phyloP scores from a whole-genome alignment of 2,888 invertebrate genomes.

The Drosophila barbarae region DNA sequence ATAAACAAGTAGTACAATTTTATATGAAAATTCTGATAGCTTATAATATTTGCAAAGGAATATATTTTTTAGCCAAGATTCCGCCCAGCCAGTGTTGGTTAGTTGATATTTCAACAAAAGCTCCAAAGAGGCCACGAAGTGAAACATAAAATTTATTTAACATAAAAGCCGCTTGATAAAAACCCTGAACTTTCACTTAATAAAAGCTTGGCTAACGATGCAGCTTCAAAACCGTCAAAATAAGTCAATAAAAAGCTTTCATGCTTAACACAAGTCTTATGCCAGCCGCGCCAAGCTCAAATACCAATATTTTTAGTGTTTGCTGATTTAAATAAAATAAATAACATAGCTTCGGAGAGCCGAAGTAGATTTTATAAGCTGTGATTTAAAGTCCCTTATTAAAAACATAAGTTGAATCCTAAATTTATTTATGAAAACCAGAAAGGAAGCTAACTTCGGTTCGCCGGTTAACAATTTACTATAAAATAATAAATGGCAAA shows the following conservation, averaged over 20 bases:
- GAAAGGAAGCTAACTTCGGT: too few species aligned
- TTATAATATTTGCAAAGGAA: neutral
- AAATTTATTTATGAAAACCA: neutral
- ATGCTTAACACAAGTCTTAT: neutral
- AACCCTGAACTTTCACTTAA: conserved; percentile 1
- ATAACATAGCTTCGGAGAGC: neutral
- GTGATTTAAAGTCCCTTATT: neutral
- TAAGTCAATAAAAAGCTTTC: conserved; percentile 5
- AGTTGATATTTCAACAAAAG: neutral
- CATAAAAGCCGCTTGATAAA: neutral
- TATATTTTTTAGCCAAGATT: neutral
- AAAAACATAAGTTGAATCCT: neutral
- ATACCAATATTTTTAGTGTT: neutral
- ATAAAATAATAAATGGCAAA: too few species aligned
- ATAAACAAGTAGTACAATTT: neutral
- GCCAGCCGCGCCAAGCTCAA: neutral
- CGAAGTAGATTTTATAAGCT: neutral
- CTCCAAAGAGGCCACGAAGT: neutral
- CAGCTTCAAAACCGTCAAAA: conserved; percentile 12
- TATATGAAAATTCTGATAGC: neutral
- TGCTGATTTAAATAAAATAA: neutral
- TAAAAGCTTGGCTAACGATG: neutral
- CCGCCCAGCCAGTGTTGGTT: neutral
- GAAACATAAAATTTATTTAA: conserved; percentile 1
- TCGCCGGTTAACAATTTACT: too few species aligned